phyloP scores from a whole-genome alignment of 2,888 invertebrate species.

The Muschampia plurimacula region DNA sequence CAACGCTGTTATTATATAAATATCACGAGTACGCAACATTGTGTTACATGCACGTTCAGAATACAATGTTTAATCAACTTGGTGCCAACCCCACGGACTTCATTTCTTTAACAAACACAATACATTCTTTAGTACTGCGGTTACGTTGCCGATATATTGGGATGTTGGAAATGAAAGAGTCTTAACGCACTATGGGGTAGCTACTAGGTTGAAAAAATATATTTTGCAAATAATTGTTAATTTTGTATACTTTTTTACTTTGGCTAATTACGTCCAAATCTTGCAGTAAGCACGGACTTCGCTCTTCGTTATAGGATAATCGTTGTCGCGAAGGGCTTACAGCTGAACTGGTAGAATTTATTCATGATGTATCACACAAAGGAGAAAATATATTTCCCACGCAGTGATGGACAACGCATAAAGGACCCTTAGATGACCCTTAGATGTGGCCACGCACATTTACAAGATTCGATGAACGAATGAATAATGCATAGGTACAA shows the following conservation, averaged over 20 bases:
- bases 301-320: conserved; percentile 8
- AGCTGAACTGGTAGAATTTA: conserved; percentile 47
- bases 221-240: no score
- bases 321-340: conserved; percentile 34
- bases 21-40: no score
- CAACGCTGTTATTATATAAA: no score
- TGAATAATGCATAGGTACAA: conserved; percentile 22
- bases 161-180: conserved; percentile 7
- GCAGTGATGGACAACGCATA: conserved; percentile 47
- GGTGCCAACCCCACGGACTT: conserved; percentile 9
- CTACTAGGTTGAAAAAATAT: not conserved
- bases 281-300: not conserved
- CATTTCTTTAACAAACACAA: conserved; percentile 33
- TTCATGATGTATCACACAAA: conserved; percentile 50
- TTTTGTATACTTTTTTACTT: no score
- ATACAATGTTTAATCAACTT: conserved; percentile 17
- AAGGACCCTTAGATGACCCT: conserved; percentile 46
- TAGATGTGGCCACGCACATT: conserved; percentile 26
- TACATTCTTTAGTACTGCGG: conserved; percentile 27
- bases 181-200: conserved; percentile 1
- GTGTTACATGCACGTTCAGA: not conserved
- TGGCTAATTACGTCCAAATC: no score
- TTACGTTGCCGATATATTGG: conserved; percentile 26
- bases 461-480: conserved; percentile 31
- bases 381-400: conserved; percentile 44